These are phyloP conservation scores for Tyrannus savana DNA, from an alignment of 2,113 vertebrate genomes.

Conservation along the genomic window DNA sequence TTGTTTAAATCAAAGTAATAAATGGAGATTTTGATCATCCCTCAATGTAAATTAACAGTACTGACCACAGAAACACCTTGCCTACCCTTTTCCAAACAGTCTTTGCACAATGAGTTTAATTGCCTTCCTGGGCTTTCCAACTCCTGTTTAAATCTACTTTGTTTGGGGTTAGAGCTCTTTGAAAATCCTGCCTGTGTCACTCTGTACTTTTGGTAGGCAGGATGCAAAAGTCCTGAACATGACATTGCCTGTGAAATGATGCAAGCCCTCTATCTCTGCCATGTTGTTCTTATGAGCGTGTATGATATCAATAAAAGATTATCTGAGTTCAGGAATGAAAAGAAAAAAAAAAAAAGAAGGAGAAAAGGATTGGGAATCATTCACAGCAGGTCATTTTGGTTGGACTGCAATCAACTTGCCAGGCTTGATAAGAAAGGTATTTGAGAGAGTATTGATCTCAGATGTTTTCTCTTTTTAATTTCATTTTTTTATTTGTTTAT, in stretches of 20 bases:
- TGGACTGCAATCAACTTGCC: constrained; percentile 26
- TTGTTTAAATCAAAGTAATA: neutral
- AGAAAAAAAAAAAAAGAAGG: constrained; percentile 22
- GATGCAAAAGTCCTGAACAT: neutral
- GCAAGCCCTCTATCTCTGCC: neutral
- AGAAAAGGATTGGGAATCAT: constrained; percentile 31
- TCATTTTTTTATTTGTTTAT: constrained; percentile 38
- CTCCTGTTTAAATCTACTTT: neutral
- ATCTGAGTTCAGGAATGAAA: neutral
- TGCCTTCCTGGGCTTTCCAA: neutral
- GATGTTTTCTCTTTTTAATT: constrained; percentile 27
- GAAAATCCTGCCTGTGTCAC: neutral
- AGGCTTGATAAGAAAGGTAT: constrained; percentile 27
- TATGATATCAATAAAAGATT: constrained; percentile 47
- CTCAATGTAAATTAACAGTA: neutral
- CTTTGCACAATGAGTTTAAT: neutral
- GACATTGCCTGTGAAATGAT: constrained; percentile 35
- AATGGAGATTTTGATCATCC: neutral
- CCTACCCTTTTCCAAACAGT: neutral
- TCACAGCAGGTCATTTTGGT: constrained; percentile 13
- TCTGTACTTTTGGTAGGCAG: neutral
- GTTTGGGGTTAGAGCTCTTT: neutral
- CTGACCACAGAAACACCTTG: neutral
- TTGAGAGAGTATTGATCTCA: constrained; percentile 45
- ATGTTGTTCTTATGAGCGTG: neutral